phyloP scores from a whole-genome alignment of 1,140 invertebrate genomes.

The Philotrypesis tridentata region DNA sequence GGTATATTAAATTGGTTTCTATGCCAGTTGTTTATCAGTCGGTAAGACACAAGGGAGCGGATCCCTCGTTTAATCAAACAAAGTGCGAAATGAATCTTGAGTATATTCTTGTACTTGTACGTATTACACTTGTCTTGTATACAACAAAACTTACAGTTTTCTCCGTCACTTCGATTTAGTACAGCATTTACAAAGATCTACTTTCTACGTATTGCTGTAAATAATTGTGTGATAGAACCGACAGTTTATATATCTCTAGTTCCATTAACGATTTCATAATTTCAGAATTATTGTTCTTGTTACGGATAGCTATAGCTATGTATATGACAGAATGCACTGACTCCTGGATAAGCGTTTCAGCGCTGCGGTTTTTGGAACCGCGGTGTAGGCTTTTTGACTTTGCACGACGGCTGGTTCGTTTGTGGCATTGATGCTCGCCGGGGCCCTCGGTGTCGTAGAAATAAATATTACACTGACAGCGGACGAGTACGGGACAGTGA shows the following conservation, averaged over 20 bases:
- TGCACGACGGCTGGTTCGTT: no score
- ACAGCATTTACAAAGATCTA: not conserved
- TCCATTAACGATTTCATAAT: not conserved
- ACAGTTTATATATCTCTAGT: not conserved
- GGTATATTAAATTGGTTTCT: no score
- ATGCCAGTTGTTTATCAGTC: no score
- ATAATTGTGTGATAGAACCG: not conserved
- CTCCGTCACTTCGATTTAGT: not conserved
- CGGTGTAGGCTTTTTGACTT: no score
- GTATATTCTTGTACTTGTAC: not conserved
- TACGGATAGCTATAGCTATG: no score
- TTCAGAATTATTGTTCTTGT: not conserved
- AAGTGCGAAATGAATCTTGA: not conserved
- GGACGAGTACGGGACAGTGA: no score
- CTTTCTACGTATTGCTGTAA: not conserved
- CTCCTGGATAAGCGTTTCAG: no score
- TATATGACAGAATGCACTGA: no score
- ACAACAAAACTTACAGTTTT: not conserved
- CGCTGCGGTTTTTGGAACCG: no score
- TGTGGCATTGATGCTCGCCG: no score
- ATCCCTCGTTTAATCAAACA: not conserved
- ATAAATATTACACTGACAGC: no score
- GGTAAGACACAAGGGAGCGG: not conserved
- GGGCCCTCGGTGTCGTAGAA: no score
- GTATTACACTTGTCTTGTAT: not conserved